These are phyloP conservation scores for Capreolus pygargus DNA, from an alignment of 2,113 vertebrate species.

Conservation along the genomic window DNA sequence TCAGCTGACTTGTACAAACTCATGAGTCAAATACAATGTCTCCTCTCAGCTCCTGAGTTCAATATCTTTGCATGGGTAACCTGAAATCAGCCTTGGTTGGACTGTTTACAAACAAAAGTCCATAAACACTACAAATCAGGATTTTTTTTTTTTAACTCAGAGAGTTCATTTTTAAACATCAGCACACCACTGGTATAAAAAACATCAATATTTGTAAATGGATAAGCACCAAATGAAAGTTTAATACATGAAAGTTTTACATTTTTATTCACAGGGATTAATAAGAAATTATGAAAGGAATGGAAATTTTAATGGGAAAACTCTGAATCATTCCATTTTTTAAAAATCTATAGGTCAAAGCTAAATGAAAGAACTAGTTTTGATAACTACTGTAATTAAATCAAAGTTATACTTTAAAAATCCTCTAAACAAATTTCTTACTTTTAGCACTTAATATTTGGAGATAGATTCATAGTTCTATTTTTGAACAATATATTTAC, in stretches of 20 bases:
- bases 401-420: background rate
- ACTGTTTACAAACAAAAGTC: background rate
- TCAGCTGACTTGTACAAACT: background rate
- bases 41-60: background rate
- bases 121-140: background rate
- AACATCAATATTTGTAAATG: background rate
- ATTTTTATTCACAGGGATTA: background rate
- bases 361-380: background rate
- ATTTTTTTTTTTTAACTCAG: background rate
- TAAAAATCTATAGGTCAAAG: background rate
- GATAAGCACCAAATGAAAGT: background rate
- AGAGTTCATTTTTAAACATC: background rate
- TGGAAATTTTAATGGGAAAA: slow-evolving; percentile 20
- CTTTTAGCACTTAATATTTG: background rate
- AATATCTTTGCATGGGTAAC: background rate
- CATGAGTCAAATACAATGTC: fast-evolving
- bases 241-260: background rate
- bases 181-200: background rate
- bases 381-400: background rate
- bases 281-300: slow-evolving; percentile 11
- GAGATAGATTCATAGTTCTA: background rate
- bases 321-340: background rate
- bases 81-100: background rate
- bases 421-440: background rate
- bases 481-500: background rate